phyloP scores from a whole-genome alignment of 1,140 invertebrate species.

The Nixonia krombeini region DNA sequence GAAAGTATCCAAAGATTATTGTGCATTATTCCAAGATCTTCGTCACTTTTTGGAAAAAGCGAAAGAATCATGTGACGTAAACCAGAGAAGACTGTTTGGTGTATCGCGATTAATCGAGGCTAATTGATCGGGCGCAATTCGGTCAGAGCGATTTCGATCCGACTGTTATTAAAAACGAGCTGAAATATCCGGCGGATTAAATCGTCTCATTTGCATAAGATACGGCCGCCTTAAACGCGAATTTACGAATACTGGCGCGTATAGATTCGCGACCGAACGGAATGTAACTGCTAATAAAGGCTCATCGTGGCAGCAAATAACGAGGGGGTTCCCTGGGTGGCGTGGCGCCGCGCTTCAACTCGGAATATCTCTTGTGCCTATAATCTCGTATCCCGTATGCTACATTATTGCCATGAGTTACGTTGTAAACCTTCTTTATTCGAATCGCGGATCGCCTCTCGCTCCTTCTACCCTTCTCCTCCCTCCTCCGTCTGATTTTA shows the following conservation, averaged over 20 bases:
- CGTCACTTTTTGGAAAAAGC: too few relatives aligned
- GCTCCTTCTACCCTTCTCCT: conserved; percentile 5
- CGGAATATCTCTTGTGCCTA: conserved; percentile 51
- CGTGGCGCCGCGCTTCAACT: conserved; percentile 59
- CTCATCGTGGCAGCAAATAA: conserved; percentile 63
- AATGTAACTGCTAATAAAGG: conserved; percentile 69
- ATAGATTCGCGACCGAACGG: conserved; percentile 68
- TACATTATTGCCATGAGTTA: conserved; percentile 57
- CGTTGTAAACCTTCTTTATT: conserved; percentile 61
- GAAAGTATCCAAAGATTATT: too few relatives aligned
- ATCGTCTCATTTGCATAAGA: conserved; percentile 72
- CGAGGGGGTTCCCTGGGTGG: conserved; percentile 61
- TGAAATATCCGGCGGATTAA: conserved; percentile 66
- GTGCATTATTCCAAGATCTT: too few relatives aligned
- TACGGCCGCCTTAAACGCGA: conserved; percentile 67
- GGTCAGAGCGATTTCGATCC: conserved; percentile 27
- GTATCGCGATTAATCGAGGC: conserved; percentile 46
- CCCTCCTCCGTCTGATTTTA: conserved; percentile 27
- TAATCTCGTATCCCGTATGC: conserved; percentile 52
- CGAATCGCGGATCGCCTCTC: conserved; percentile 26
- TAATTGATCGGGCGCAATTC: conserved; percentile 50
- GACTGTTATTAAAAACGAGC: conserved; percentile 64
- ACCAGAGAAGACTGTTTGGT: conserved; percentile 23
- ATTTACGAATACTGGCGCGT: conserved; percentile 69
- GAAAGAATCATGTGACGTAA: too few relatives aligned